Evolutionary conservation across 2,888 invertebrate genomes (phyloP), one percentile per base, ranked within the genome.

Genomic region (Acrocyrtus sp.): DNA sequence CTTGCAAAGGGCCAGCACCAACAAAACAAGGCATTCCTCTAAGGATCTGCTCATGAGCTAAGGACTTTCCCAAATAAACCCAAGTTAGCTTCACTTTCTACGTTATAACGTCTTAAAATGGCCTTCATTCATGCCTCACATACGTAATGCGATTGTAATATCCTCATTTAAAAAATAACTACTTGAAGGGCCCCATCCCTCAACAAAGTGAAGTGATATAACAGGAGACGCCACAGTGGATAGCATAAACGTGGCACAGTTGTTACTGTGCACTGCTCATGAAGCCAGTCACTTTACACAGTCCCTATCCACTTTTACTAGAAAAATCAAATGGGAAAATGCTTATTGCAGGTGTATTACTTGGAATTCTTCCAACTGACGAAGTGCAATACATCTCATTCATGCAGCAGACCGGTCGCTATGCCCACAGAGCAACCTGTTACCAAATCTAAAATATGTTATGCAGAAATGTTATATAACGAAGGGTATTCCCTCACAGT

Each of bases 51-150:
- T 77, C 78, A 73, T 63, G 72, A 78, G 76, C 70, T 65, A 69
- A 73, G 70, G 62, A 66, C 72, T 80, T 77, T 80, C 77, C 74
- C 78, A 80, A 80, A 79, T 80, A 80, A 78, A 56, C 53, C 45
- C 56, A 74, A 72, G 43, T 54, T 45, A 61, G 68, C 48, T 54
- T 72, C 72, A 72, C 75, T 78, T 81, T 78, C 78, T 67, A 74
- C 67, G 78, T 81, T 81, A 78, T 81, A 81, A 79, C 69, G 77
- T 72, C 62, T 70, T 70, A 75, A 75, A 74, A 73, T 78, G 79
- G 78, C 81, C 81, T 81, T 81, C 81, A 79, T 72, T 60, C 68
- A 60, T 68, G 27, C 39, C 27, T 39, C 27, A 53, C 34, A 45
- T 58, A 60, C 29, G 53, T 53, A 51, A 54, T 47, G 29, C 66